Percentiles rank a stretch among this genome's conserved stretches.
Evolutionary conservation across 2,113 vertebrate species (phyloP).

Genomic region (Panthera tigris): DNA sequence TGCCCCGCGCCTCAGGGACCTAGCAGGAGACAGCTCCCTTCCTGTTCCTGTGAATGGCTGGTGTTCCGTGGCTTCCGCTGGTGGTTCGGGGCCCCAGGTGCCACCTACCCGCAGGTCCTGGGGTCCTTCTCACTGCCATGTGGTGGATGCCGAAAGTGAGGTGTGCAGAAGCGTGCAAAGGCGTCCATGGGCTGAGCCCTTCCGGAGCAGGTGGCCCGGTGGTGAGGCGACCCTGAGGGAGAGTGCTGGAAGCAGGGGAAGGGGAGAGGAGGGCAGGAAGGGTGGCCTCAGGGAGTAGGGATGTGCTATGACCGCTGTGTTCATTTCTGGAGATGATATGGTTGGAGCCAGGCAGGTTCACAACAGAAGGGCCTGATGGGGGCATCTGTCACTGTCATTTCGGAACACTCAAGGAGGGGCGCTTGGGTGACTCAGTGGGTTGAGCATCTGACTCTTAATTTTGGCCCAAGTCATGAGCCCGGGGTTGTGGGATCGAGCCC

Average conservation of each 20-base stretch:
- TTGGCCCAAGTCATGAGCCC: too few relatives aligned
- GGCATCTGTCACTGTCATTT: rapidly evolving
- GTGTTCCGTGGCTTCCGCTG: not conserved
- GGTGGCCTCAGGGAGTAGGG: not conserved
- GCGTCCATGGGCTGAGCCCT: not conserved
- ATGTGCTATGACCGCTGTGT: rapidly evolving
- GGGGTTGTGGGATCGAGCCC: too few relatives aligned
- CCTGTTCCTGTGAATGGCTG: not conserved
- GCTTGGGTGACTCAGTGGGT: too few relatives aligned
- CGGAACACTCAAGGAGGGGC: too few relatives aligned
- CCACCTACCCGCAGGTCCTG: too few relatives aligned
- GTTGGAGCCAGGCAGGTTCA: rapidly evolving
- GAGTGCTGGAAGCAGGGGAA: not conserved
- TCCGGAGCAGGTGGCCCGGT: rapidly evolving
- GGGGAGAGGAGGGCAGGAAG: not conserved
- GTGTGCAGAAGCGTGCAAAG: too few relatives aligned
- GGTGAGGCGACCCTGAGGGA: not conserved
- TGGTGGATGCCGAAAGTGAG: not conserved
- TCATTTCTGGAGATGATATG: not conserved
- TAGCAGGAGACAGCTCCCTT: not conserved
- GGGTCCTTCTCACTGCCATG: rapidly evolving
- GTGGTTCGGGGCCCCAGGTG: not conserved
- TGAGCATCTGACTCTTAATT: too few relatives aligned
- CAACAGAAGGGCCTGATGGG: too few relatives aligned
- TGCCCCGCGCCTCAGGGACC: not conserved